Conservation (phyloP, 2,888 invertebrate species). For the Chrysolina haemoptera region DNA sequence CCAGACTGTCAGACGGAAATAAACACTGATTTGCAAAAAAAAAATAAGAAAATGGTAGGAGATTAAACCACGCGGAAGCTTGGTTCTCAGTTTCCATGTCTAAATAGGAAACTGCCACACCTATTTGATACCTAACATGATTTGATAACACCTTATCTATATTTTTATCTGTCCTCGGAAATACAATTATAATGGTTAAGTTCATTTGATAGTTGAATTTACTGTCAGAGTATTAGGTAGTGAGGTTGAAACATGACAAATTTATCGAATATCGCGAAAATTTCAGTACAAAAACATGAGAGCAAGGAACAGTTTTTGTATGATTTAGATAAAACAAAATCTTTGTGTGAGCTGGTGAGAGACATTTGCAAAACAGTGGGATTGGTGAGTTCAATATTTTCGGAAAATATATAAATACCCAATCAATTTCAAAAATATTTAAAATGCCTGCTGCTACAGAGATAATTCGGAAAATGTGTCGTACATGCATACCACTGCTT, state of each 20-base stretch:
- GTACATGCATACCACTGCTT: too few species aligned
- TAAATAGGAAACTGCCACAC: slow-evolving; percentile 27
- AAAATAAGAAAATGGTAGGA: too few species aligned
- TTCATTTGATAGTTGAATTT: slow-evolving; percentile 10
- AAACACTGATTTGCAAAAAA: too few species aligned
- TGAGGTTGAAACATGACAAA: slow-evolving; percentile 28
- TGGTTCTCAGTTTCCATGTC: not conserved
- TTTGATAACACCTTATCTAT: slow-evolving; percentile 43
- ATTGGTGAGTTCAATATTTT: slow-evolving; percentile 51
- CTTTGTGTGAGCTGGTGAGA: slow-evolving; percentile 55
- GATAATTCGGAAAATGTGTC: too few species aligned
- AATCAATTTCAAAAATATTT: too few species aligned
- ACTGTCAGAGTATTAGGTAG: not conserved
- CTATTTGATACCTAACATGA: slow-evolving; percentile 28
- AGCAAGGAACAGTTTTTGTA: slow-evolving; percentile 56
- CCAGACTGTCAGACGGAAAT: too few species aligned
- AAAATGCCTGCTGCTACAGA: too few species aligned
- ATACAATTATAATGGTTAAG: slow-evolving; percentile 22
- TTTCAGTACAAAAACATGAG: slow-evolving; percentile 59
- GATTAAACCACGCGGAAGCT: too few species aligned
- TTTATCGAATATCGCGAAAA: slow-evolving; percentile 58
- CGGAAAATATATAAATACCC: not conserved
- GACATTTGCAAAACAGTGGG: slow-evolving; percentile 55
- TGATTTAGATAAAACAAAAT: slow-evolving; percentile 57
- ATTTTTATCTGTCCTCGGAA: slow-evolving; percentile 37